Evolutionary conservation across 2,888 invertebrate species (phyloP).

Genomic region (Megalurothrips usitatus): DNA sequence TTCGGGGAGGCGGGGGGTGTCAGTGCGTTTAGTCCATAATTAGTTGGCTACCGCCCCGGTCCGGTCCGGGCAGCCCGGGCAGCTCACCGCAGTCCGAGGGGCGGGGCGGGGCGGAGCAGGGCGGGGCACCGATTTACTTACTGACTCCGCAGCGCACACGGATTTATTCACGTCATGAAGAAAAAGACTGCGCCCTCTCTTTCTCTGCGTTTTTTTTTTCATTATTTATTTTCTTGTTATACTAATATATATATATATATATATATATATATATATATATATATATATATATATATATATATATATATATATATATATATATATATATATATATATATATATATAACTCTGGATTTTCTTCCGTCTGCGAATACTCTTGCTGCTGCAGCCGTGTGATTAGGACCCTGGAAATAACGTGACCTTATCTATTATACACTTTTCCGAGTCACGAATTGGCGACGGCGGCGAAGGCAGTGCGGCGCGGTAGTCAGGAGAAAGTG

Average conservation of each 20-base stretch:
- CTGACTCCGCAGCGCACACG: neutral
- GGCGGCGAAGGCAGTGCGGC: too few relatives aligned
- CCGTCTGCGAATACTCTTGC: too few relatives aligned
- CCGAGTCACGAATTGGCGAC: too few relatives aligned
- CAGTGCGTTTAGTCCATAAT: conserved; percentile 18
- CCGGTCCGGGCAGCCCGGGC: neutral
- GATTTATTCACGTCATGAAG: conserved; percentile 13
- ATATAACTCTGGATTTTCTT: too few relatives aligned
- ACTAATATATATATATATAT: neutral
- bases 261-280: too few relatives aligned
- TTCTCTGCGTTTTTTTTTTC: neutral
- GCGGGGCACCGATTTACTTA: conserved; percentile 14
- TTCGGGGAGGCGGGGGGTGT: neutral
- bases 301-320: too few relatives aligned
- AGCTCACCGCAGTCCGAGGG: neutral
- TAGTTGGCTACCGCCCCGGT: neutral
- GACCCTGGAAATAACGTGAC: too few relatives aligned
- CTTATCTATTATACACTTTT: too few relatives aligned
- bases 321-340: too few relatives aligned
- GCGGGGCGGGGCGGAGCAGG: neutral
- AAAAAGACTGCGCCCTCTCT: neutral
- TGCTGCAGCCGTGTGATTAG: too few relatives aligned
- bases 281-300: too few relatives aligned
- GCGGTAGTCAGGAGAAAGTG: too few relatives aligned
- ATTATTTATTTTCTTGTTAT: neutral